Percentiles rank a stretch among this genome's conserved stretches.
phyloP scores from a whole-genome alignment of 2,113 vertebrate genomes.

The Salvelinus sp. region DNA sequence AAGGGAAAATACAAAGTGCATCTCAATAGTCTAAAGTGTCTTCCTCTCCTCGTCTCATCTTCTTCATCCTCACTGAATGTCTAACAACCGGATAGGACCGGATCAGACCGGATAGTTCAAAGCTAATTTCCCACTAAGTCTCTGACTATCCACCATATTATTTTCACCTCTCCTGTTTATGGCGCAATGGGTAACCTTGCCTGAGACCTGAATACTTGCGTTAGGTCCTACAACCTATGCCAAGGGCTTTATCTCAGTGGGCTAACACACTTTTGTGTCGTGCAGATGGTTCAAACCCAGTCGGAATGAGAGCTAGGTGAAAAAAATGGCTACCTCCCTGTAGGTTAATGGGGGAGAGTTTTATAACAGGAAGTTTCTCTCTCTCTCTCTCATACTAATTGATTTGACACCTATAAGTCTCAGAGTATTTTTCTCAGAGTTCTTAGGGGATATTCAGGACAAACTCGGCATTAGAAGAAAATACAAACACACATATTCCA shows the following conservation, averaged over 20 bases:
- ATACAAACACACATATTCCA: not conserved
- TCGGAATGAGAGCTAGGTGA: not conserved
- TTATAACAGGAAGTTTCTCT: not conserved
- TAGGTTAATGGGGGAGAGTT: not conserved
- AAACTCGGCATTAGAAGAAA: conserved; percentile 38
- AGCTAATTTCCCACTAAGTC: too few relatives aligned
- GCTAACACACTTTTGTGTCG: too few relatives aligned
- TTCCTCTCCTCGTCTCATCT: not conserved
- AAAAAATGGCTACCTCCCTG: not conserved
- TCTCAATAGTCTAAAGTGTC: conserved; percentile 38
- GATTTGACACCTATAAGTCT: conserved; percentile 53
- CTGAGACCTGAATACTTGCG: too few relatives aligned
- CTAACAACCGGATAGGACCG: too few relatives aligned
- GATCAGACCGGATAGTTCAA: too few relatives aligned
- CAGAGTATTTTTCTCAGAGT: conserved; percentile 47
- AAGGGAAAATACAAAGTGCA: conserved; percentile 57
- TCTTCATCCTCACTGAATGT: too few relatives aligned
- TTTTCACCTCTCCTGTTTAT: too few relatives aligned
- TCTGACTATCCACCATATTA: too few relatives aligned
- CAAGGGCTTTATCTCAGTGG: too few relatives aligned
- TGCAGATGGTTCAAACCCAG: not conserved
- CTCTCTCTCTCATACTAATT: conserved; percentile 28
- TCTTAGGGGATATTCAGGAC: conserved; percentile 49
- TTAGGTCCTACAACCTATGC: too few relatives aligned
- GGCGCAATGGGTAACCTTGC: too few relatives aligned